Evolutionary conservation across 2,113 vertebrate genomes (phyloP).

Genomic region (Shinisaurus crocodilurus): DNA sequence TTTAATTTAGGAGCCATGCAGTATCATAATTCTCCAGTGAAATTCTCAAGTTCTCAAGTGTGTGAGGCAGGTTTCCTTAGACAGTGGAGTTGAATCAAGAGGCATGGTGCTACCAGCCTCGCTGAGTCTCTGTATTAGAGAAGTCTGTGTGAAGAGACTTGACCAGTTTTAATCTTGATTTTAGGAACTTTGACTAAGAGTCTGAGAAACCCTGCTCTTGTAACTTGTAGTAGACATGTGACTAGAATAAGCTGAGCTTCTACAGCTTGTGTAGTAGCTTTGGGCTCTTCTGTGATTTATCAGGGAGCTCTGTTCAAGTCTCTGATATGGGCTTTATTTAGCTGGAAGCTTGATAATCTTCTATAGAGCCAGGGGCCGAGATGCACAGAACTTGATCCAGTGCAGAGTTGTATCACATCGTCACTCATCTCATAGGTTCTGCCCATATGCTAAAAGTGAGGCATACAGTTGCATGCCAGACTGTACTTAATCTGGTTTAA

Average conservation of each 20-base stretch:
- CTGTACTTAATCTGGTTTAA: conserved; percentile 42
- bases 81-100: neutral
- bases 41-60: neutral
- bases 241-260: neutral
- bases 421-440: conserved; percentile 45
- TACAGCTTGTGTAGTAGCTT: neutral
- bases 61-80: neutral
- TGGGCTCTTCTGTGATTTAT: neutral
- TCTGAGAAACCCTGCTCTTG: neutral
- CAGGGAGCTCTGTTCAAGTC: neutral
- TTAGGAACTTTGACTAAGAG: neutral
- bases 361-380: neutral
- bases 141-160: neutral
- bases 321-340: neutral
- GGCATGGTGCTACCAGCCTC: neutral
- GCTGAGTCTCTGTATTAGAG: neutral
- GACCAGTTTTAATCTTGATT: neutral
- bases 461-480: conserved; percentile 64
- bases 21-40: neutral
- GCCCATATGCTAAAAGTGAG: conserved; percentile 47
- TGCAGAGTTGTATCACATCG: neutral
- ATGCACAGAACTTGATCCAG: neutral
- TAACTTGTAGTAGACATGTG: neutral
- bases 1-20: neutral
- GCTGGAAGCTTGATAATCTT: neutral